phyloP scores from a whole-genome alignment of 92 coral and sea anemone genomes.

The Metridium senile region DNA sequence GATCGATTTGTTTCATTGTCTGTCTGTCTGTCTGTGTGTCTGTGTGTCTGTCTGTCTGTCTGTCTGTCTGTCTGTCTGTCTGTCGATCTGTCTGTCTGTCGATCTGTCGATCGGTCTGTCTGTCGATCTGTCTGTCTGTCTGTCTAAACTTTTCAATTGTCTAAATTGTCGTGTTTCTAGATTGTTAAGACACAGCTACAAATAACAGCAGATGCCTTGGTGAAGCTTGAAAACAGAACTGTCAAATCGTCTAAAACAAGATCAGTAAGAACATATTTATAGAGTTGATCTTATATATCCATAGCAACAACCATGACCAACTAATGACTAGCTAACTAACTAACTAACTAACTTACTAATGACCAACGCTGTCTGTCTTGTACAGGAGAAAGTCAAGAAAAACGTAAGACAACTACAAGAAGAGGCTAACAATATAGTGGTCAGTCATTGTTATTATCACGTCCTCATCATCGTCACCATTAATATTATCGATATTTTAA shows the following conservation, averaged over 20 bases:
- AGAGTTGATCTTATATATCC: too few relatives aligned
- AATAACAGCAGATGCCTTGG: slow-evolving; percentile 13
- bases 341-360: too few relatives aligned
- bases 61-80: not conserved
- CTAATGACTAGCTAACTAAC: too few relatives aligned
- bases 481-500: too few relatives aligned
- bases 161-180: too few relatives aligned
- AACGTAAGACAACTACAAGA: slow-evolving; percentile 9
- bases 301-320: too few relatives aligned
- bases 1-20: not conserved
- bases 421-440: slow-evolving; percentile 26
- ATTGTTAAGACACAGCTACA: slow-evolving; percentile 8
- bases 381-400: slow-evolving; percentile 28
- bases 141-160: too few relatives aligned
- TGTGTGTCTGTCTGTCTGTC: not conserved
- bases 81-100: not conserved
- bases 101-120: not conserved
- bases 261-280: slow-evolving; percentile 25
- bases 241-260: slow-evolving; percentile 17
- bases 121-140: too few relatives aligned
- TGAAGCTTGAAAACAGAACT: not conserved
- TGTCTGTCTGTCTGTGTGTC: not conserved
- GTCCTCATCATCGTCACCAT: too few relatives aligned
- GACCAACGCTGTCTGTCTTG: not conserved
- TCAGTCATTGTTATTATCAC: too few relatives aligned